phyloP scores from a whole-genome alignment of 2,113 vertebrate species.

The Nestor notabilis region DNA sequence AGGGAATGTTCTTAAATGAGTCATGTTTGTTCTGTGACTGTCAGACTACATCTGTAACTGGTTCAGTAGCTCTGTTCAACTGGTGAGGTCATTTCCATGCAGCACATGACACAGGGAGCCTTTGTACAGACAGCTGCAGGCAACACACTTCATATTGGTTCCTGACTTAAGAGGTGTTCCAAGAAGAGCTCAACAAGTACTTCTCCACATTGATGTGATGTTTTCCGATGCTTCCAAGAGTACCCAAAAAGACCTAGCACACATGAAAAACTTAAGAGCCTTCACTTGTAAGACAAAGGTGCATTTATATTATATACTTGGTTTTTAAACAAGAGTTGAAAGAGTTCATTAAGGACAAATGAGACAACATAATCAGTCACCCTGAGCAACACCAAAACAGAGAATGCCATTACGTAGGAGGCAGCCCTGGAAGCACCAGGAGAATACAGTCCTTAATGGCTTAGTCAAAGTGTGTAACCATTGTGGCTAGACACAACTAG shows the following conservation, averaged over 20 bases:
- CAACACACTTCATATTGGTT: not conserved
- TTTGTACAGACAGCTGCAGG: conserved; percentile 32
- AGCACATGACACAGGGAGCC: not conserved
- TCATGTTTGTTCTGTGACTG: conserved; percentile 49
- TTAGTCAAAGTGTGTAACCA: not conserved
- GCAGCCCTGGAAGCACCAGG: not conserved
- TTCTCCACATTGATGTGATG: not conserved
- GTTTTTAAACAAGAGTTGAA: not conserved
- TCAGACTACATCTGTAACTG: conserved; percentile 29
- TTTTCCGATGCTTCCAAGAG: not conserved
- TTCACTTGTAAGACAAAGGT: not conserved
- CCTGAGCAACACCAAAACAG: not conserved
- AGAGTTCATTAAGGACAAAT: not conserved
- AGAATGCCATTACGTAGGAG: not conserved
- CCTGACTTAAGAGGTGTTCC: not conserved
- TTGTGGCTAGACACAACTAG: not conserved
- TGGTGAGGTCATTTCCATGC: conserved; percentile 23
- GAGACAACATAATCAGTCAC: not conserved
- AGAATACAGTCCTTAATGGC: not conserved
- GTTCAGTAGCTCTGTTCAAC: conserved; percentile 34
- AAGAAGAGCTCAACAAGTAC: not conserved
- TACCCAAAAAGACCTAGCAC: not conserved
- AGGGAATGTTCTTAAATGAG: conserved; percentile 48
- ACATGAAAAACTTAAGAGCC: not conserved
- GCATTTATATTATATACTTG: not conserved